These are phyloP conservation scores for Emydura subglobosa DNA, from an alignment of 2,113 vertebrate species.

Conservation along the genomic window DNA sequence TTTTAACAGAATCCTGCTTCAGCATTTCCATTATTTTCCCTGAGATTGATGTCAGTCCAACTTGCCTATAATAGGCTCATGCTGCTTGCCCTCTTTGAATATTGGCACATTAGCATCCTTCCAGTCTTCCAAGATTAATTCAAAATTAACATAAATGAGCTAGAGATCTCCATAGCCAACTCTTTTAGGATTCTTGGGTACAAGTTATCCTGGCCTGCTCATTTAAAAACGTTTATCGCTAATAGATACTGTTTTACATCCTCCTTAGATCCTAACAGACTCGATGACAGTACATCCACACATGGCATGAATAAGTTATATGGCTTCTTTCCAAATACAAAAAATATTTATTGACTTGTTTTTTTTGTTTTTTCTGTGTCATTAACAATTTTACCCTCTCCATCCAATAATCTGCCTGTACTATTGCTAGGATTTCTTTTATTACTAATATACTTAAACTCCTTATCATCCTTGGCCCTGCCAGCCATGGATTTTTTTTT, in stretches of 20 bases:
- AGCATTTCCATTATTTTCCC: no score
- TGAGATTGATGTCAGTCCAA: no score
- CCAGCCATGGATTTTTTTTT: not conserved
- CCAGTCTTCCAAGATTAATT: not conserved
- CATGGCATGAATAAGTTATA: not conserved
- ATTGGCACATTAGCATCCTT: not conserved
- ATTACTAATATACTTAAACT: not conserved
- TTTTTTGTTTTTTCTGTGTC: not conserved
- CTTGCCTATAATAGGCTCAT: not conserved
- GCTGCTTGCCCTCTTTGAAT: not conserved
- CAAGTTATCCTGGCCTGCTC: not conserved
- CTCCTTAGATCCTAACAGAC: not conserved
- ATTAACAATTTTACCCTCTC: not conserved
- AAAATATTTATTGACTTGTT: not conserved
- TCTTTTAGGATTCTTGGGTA: not conserved
- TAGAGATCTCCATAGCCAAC: not conserved
- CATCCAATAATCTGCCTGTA: not conserved
- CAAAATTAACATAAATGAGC: not conserved
- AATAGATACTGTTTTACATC: not conserved
- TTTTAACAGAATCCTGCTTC: no score
- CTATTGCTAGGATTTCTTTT: not conserved
- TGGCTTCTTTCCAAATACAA: not conserved
- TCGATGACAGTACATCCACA: not conserved
- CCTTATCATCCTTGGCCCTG: not conserved
- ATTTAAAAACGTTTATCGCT: not conserved